Conservation (phyloP, 2,113 vertebrate genomes). For the Hirundichthys speculiger region DNA sequence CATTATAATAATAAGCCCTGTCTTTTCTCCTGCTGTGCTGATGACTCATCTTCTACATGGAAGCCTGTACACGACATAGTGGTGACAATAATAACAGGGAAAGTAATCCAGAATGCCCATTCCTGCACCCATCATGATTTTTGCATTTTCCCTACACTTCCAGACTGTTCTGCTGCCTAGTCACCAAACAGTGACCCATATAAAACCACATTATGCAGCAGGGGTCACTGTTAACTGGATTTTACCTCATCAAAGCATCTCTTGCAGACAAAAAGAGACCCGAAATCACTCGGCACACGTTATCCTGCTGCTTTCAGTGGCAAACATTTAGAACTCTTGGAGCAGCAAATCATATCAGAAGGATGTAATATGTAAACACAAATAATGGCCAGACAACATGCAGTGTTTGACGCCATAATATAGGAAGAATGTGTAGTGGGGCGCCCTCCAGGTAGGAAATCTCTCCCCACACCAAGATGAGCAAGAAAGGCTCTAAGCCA, state of each 20-base stretch:
- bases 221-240: slow-evolving; percentile 11
- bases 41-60: not conserved
- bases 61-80: not conserved
- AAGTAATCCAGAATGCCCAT: no score
- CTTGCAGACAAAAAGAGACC: no score
- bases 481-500: not conserved
- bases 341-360: no score
- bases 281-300: no score
- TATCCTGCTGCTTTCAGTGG: no score
- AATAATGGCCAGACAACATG: not conserved
- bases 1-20: no score
- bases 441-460: slow-evolving; percentile 3
- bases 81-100: not conserved
- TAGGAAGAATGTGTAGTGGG: not conserved
- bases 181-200: slow-evolving; percentile 9
- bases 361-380: not conserved
- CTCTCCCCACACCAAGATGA: not conserved
- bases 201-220: slow-evolving; percentile 13
- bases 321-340: no score
- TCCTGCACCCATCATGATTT: no score
- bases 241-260: not conserved
- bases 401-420: not conserved
- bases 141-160: not conserved
- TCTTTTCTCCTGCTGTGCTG: no score
- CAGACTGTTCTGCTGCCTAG: not conserved